Evolutionary conservation across 2,888 invertebrate species (phyloP).

Genomic region (Lutraria lutraria): DNA sequence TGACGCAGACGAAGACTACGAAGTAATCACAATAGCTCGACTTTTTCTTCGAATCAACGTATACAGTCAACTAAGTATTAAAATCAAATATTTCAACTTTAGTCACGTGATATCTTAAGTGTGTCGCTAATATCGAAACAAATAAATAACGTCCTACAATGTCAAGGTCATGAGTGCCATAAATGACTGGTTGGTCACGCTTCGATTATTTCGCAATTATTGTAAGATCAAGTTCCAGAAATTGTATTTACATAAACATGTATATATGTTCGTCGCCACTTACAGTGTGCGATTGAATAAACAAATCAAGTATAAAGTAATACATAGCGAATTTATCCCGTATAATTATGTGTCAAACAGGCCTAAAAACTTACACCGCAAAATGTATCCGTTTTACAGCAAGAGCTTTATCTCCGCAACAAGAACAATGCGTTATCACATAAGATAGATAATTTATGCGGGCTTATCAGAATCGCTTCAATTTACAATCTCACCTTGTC

Average conservation of each 20-base stretch:
- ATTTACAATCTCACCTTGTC: background rate
- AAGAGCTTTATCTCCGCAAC: background rate
- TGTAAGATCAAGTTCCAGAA: too few species aligned
- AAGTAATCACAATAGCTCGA: too few species aligned
- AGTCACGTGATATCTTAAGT: background rate
- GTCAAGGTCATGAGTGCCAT: background rate
- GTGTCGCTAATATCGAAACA: background rate
- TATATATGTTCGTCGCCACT: too few species aligned
- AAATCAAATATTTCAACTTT: background rate
- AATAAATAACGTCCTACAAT: background rate
- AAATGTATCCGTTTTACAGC: background rate
- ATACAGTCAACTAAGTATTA: background rate
- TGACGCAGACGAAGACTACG: too few species aligned
- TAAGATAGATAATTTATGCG: background rate
- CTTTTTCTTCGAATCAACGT: background rate
- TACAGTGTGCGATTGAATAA: too few species aligned
- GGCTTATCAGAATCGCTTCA: background rate
- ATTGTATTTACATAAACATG: too few species aligned
- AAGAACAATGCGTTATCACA: background rate
- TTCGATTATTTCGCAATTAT: too few species aligned
- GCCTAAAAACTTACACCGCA: background rate
- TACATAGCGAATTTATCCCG: too few species aligned
- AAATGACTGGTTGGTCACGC: too few species aligned
- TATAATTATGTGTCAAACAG: too few species aligned
- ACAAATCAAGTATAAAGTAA: too few species aligned